Percentiles rank a stretch among this genome's conserved stretches.
Evolutionary conservation across 2,113 vertebrate species (phyloP).

Genomic region (Zapus hudsonius): DNA sequence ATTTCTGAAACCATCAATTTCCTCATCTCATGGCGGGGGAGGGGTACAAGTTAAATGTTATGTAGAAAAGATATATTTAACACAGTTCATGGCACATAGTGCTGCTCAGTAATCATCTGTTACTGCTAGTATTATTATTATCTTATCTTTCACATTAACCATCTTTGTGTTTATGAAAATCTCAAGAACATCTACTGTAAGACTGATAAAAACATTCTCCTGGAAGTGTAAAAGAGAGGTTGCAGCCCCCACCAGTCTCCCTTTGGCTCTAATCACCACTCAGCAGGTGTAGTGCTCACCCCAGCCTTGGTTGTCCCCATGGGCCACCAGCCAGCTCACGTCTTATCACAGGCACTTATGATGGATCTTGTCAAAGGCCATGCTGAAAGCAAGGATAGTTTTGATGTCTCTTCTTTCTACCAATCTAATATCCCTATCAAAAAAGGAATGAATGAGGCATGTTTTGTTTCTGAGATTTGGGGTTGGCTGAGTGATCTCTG

Average conservation of each 20-base stretch:
- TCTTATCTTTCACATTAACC: neutral
- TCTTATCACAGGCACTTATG: slow-evolving; percentile 59
- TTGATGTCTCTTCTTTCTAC: slow-evolving; percentile 66
- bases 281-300: slow-evolving; percentile 36
- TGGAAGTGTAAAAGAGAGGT: neutral
- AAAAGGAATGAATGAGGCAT: slow-evolving; percentile 74
- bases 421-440: slow-evolving; percentile 72
- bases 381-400: slow-evolving; percentile 64
- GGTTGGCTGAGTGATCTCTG: slow-evolving; percentile 75
- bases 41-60: neutral
- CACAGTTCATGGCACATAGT: neutral
- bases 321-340: slow-evolving; percentile 51
- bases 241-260: neutral
- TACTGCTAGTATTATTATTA: neutral
- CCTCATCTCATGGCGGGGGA: neutral
- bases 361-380: slow-evolving; percentile 63
- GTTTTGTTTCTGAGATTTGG: slow-evolving; percentile 78
- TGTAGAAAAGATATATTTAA: neutral
- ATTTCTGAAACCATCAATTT: neutral
- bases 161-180: neutral
- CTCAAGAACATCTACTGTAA: neutral
- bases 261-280: neutral
- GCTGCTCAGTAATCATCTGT: neutral
- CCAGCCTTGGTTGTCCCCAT: neutral
- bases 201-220: neutral